Percentiles rank a stretch among this genome's conserved stretches.
phyloP scores from a whole-genome alignment of 2,888 invertebrate species.

The Muschampia plurimacula region DNA sequence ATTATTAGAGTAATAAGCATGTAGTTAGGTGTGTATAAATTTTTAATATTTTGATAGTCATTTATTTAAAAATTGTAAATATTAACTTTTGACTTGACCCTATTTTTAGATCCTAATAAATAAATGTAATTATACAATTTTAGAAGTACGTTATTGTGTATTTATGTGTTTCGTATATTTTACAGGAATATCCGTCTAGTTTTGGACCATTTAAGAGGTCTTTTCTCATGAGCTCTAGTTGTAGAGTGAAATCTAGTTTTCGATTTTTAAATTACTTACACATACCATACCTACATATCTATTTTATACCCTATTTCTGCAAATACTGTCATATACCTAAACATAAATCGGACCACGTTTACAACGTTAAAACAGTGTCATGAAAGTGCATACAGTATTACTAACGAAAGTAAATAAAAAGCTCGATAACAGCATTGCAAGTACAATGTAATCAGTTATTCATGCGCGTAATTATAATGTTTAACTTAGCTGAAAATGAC shows the following conservation, averaged over 20 bases:
- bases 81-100: not conserved
- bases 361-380: not conserved
- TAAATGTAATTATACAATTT: no score
- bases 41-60: not conserved
- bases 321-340: no score
- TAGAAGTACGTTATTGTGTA: no score
- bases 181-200: no score
- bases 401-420: not conserved
- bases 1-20: not conserved
- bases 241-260: no score
- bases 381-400: not conserved
- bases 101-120: not conserved
- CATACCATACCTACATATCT: no score
- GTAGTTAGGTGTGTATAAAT: not conserved
- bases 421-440: conserved; percentile 7
- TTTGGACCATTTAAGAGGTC: no score
- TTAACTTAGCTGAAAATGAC: conserved; percentile 34
- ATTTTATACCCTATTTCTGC: no score
- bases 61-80: conserved; percentile 4
- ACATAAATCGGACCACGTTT: no score
- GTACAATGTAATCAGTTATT: conserved; percentile 28
- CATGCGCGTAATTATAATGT: conserved; percentile 29
- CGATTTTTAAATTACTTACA: no score
- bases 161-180: no score
- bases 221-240: no score